Base-by-base conservation (phyloP, 2,113 vertebrate genomes). In the Lophotis ruficrista region DNA sequence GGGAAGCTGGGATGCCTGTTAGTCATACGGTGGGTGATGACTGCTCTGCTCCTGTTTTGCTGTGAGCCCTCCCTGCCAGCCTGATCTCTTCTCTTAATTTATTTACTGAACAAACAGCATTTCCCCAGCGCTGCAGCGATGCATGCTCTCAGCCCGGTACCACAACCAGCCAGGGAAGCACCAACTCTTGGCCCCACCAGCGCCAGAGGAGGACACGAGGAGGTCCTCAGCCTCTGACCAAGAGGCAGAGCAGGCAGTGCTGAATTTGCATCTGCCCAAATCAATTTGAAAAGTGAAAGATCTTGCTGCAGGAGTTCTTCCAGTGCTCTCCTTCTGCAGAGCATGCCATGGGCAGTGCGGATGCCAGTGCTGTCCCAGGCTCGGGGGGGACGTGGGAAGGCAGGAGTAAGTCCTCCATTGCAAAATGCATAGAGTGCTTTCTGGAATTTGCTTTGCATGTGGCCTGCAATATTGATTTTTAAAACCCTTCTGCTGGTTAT, bases 291-390 rank as follows among this genome's bases (percentile, higher is more conserved):
- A 89, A 83, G 13, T 6, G 56, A 48, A 71, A 82, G 17, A 41
- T 8, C 30, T 53, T 22, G 12, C 38, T 23, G 13, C 19, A 38
- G 30, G 25, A 47, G 45, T 47, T 20, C 80, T 38, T 35, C 7
- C 43, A 4, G 13, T 0, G 9, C 16, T 61, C 5, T 28, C 53
- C 47, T 70, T 6, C 56, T 37, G 71, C 77, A 72, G 43, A 48
- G 24, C 16, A 4, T 0, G 2, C 45, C 38, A 33, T 0, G 8
- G 57, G 35, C 53, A 47, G 53, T 1, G 17, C 0, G 1, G 2
- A 33, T 0, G 1, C 13, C 12, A 2, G 20, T 1, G 4, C 19
- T 53, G 56, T 14, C 50, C 48, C n/a, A 47, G 50, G 24, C 33
- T 70, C 4, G 0, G 2, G 0, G 30, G 21, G 33, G 12, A 16